phyloP scores from a whole-genome alignment of 2,113 vertebrate species.

The Nettapus auritus region DNA sequence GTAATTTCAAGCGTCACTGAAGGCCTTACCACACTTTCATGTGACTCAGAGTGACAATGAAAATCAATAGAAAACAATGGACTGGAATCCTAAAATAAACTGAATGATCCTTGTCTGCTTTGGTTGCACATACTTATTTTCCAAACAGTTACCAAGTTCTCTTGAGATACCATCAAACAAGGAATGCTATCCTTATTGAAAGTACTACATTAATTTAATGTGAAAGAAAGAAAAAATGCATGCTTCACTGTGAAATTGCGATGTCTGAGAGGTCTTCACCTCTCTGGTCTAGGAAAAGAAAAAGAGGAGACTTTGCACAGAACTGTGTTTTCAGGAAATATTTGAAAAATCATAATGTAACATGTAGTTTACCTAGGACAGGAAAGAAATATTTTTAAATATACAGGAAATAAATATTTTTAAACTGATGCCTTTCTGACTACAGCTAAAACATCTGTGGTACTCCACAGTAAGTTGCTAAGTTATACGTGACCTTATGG shows the following conservation, averaged over 20 bases:
- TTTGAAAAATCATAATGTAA: neutral
- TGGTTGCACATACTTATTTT: neutral
- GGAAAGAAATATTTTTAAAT: neutral
- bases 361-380: neutral
- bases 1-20: neutral
- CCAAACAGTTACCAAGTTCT: neutral
- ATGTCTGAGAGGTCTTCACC: neutral
- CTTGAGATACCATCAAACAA: neutral
- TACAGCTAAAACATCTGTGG: neutral
- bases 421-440: neutral
- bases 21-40: neutral
- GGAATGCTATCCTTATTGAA: neutral
- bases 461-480: neutral
- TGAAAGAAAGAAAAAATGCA: neutral
- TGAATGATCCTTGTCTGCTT: neutral
- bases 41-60: neutral
- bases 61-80: neutral
- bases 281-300: neutral
- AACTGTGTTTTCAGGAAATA: neutral
- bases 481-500: neutral
- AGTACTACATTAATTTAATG: neutral
- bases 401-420: neutral
- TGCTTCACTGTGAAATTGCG: neutral
- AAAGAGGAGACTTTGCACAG: neutral
- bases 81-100: neutral